These are phyloP conservation scores for Sebastes itinus DNA, from an alignment of 2,797 vertebrate species.

Conservation along the genomic window DNA sequence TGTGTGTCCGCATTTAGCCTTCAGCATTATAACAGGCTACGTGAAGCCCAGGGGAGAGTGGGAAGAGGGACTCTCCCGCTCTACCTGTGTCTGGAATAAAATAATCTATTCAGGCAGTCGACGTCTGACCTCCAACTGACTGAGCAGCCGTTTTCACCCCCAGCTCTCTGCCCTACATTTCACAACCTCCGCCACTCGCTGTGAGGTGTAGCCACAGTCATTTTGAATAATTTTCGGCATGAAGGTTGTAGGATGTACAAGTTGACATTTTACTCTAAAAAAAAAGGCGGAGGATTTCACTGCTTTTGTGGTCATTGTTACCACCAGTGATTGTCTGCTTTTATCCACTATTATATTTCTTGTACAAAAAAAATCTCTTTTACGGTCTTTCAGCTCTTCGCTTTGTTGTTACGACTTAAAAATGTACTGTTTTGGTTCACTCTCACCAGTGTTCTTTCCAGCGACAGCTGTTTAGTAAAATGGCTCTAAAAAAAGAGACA, in stretches of 20 bases:
- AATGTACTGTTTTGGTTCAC: too few species aligned
- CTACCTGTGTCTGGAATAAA: slow-evolving; percentile 54
- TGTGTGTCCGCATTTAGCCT: slow-evolving; percentile 46
- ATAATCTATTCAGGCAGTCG: slow-evolving; percentile 40
- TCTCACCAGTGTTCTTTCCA: not conserved
- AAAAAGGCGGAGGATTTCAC: not conserved
- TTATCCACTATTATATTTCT: not conserved
- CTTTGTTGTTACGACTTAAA: not conserved
- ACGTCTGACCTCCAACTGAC: slow-evolving; percentile 65
- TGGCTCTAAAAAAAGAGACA: not conserved
- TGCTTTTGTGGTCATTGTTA: not conserved
- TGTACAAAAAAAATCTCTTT: not conserved
- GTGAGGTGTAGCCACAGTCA: not conserved
- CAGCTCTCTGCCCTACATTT: slow-evolving; percentile 50
- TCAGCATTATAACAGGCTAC: slow-evolving; percentile 54
- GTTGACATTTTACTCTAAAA: not conserved
- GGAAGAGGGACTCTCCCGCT: slow-evolving; percentile 2
- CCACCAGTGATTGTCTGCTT: not conserved
- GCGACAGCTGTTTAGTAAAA: not conserved
- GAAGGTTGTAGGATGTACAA: slow-evolving; percentile 4
- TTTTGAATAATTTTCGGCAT: slow-evolving; percentile 16
- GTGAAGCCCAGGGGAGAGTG: slow-evolving; percentile 23
- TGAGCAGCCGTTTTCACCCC: slow-evolving; percentile 46
- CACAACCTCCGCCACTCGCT: not conserved
- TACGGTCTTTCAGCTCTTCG: not conserved